A percentile compares a stretch with the other conserved stretches of the same genome.
Evolutionary conservation across 1,140 invertebrate genomes (phyloP).

Genomic region (Marisa cornuarietis): DNA sequence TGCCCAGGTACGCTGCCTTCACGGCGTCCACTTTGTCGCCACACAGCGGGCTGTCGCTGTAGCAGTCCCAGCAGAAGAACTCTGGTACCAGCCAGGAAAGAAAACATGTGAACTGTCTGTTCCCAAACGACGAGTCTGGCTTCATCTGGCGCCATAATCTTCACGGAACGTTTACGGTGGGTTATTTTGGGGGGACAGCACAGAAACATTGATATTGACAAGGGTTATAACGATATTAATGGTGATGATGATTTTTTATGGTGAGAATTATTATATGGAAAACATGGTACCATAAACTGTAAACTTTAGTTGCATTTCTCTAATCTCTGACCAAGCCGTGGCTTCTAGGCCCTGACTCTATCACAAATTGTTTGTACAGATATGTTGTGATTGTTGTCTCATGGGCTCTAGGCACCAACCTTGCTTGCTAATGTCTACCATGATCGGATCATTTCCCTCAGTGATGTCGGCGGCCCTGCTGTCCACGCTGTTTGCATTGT

Average conservation of each 20-base stretch:
- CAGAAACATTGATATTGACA: neutral
- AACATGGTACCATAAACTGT: too few species aligned
- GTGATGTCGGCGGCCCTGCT: neutral
- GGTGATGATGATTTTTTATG: neutral
- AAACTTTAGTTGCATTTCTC: too few species aligned
- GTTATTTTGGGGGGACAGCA: neutral
- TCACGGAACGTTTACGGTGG: too few species aligned
- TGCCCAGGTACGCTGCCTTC: slow-evolving; percentile 32
- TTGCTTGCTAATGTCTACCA: neutral
- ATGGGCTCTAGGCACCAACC: neutral
- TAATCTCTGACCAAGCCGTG: too few species aligned
- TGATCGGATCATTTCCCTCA: neutral
- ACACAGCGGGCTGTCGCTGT: slow-evolving; percentile 33
- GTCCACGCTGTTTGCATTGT: neutral
- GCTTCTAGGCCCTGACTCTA: too few species aligned
- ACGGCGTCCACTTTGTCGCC: slow-evolving; percentile 23
- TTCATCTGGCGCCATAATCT: too few species aligned
- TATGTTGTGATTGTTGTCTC: too few species aligned
- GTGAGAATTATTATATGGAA: too few species aligned
- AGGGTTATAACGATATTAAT: neutral
- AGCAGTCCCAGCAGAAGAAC: slow-evolving; percentile 42
- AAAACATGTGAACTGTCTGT: neutral
- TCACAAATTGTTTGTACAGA: too few species aligned
- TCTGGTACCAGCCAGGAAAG: slow-evolving; percentile 16
- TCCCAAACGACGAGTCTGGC: too few species aligned